Base-by-base conservation (phyloP, 2,113 vertebrate species). In the Oceanodroma tethys region DNA sequence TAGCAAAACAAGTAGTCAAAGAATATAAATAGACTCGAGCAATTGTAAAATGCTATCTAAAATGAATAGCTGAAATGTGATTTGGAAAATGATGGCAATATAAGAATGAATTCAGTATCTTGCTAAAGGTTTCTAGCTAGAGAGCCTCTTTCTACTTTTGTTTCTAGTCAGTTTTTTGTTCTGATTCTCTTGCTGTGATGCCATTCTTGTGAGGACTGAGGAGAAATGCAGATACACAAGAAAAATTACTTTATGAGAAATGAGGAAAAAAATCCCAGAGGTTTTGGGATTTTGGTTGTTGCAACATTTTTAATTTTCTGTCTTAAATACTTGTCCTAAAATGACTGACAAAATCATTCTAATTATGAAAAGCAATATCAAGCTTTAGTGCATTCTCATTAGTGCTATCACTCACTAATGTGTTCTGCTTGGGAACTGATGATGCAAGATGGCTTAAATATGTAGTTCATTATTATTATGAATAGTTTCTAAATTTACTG, bases 391-490 rank as follows among this genome's bases (percentile, higher is more conserved):
- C 47, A 36, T 91, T 86, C 38, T 86, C 29, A 91, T 89, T 84
- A 93, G 60, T 17, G 29, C 66, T 75, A 53, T 92, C 68, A 79
- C 62, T 95, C 50, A 60, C 27, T 92, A 81, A 70, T 91, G 42
- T 58, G 73, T 91, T 97, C 84, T 95, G 36, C 91, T 87, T 60
- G 70, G 71, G 70, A 92, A 62, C 26, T 81, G 90, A 88, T 93
- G 88, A 72, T 84, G 63, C 56, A 75, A 65, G 34, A 43, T 73
- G 43, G 52, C 72, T 90, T 90, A 67, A 86, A 84, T 81, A 56
- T 71, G 42, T 62, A 68, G n/a, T 62, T 93, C 30, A 30, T 90
- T 86, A 67, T 81, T 73, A 78, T 68, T 91, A 74, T 70, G 56
- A 22, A 62, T 72, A 62, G 27, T 14, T 92, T 87, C 65, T 89